Conservation (phyloP, 2,113 vertebrate species). For the Speoplatyrhinus poulsoni region DNA sequence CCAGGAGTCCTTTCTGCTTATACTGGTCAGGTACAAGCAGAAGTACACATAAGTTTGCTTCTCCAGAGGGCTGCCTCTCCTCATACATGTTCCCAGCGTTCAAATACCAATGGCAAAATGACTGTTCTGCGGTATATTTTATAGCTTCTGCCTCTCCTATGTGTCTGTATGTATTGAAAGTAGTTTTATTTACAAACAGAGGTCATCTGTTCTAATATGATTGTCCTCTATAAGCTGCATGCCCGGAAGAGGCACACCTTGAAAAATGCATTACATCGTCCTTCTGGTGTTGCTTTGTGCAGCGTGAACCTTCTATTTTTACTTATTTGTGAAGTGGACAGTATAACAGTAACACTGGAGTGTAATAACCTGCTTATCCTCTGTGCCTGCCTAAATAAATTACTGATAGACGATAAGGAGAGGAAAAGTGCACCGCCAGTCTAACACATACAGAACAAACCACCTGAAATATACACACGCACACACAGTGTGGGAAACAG, state of each 20-base stretch:
- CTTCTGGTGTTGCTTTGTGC: not conserved
- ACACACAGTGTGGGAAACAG: conserved; percentile 42
- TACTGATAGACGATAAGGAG: conserved; percentile 48
- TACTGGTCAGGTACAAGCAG: not conserved
- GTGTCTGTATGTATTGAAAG: not conserved
- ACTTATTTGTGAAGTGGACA: not conserved
- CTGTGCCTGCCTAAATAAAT: conserved; percentile 43
- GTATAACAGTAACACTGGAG: not conserved
- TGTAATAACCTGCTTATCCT: conserved; percentile 37
- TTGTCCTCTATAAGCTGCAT: too few species aligned
- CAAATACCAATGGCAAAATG: too few species aligned
- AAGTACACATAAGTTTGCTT: not conserved
- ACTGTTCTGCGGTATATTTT: too few species aligned
- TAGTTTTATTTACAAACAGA: not conserved
- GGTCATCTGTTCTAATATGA: not conserved
- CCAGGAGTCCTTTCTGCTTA: not conserved
- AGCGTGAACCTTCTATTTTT: not conserved
- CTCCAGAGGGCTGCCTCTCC: too few species aligned
- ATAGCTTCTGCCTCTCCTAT: not conserved
- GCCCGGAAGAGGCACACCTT: too few species aligned
- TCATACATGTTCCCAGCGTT: too few species aligned
- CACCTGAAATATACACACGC: not conserved
- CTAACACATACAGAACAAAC: conserved; percentile 18
- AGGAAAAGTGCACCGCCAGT: conserved; percentile 45
- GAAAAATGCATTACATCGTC: too few species aligned